Evolutionary conservation across 2,797 vertebrate species (phyloP).

Genomic region (Molothrus aeneus): DNA sequence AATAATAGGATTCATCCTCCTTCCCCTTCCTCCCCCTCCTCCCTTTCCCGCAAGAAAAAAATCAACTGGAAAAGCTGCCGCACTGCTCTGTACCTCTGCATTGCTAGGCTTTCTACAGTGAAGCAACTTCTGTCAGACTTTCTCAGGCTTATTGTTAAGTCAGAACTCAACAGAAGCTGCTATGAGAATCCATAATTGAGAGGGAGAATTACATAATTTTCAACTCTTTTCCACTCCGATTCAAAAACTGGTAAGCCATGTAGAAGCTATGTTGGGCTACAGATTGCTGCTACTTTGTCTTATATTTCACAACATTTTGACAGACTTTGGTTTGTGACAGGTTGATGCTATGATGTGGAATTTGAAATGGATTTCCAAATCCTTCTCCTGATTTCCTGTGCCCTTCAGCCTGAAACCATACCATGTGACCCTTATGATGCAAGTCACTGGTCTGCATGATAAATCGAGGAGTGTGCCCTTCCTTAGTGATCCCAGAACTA

Average conservation of each 20-base stretch:
- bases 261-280: background rate
- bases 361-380: background rate
- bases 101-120: conserved; percentile 48
- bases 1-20: conserved; percentile 57
- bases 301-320: background rate
- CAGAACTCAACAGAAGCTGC: conserved; percentile 46
- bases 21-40: background rate
- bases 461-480: background rate
- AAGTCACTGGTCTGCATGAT: background rate
- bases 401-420: background rate
- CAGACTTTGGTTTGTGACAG: background rate
- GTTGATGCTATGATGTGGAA: background rate
- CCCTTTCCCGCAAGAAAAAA: background rate
- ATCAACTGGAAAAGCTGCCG: conserved; percentile 12
- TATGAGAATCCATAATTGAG: conserved; percentile 36
- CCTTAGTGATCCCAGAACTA: background rate
- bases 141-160: conserved; percentile 38
- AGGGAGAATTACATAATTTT: conserved; percentile 44
- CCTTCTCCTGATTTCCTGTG: background rate
- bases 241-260: conserved; percentile 22
- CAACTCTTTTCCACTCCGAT: background rate
- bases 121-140: conserved; percentile 50
- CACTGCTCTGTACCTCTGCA: conserved; percentile 35
- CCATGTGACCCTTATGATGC: background rate
- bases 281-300: conserved; percentile 4